phyloP scores from a whole-genome alignment of 2,888 invertebrate genomes.

The Brenthis ino region DNA sequence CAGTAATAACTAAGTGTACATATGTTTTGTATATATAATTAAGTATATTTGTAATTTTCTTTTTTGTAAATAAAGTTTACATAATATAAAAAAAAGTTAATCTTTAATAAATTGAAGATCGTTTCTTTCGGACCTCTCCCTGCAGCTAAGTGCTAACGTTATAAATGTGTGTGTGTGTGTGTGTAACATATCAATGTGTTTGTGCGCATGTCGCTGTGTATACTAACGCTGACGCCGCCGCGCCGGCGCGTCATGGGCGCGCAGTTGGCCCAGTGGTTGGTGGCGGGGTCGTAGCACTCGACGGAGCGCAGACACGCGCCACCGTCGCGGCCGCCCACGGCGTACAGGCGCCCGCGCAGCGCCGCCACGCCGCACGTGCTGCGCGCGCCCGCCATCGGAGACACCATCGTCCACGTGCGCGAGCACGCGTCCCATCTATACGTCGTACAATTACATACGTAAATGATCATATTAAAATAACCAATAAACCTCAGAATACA shows the following conservation, averaged over 20 bases:
- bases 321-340: constrained; percentile 96
- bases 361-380: constrained; percentile 96
- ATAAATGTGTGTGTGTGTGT: not conserved
- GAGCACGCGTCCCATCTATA: constrained; percentile 94
- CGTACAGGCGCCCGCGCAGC: constrained; percentile 91
- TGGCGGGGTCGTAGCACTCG: constrained; percentile 91
- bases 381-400: constrained; percentile 93
- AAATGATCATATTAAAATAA: too few relatives aligned
- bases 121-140: too few relatives aligned
- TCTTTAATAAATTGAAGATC: too few relatives aligned
- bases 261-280: constrained; percentile 89
- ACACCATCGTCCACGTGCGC: constrained; percentile 94
- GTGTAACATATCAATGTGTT: not conserved
- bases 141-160: not conserved
- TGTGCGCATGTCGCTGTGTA: not conserved
- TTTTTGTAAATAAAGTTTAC: too few relatives aligned
- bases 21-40: too few relatives aligned
- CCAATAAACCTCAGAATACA: too few relatives aligned
- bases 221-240: constrained; percentile 92
- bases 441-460: not conserved
- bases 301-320: constrained; percentile 94
- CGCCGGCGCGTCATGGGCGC: constrained; percentile 93
- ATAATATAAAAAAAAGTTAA: too few relatives aligned
- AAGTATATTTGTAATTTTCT: too few relatives aligned
- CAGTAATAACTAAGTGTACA: too few relatives aligned